Base-by-base conservation (phyloP, 1,140 invertebrate species). In the Leptinotarsa texana region DNA sequence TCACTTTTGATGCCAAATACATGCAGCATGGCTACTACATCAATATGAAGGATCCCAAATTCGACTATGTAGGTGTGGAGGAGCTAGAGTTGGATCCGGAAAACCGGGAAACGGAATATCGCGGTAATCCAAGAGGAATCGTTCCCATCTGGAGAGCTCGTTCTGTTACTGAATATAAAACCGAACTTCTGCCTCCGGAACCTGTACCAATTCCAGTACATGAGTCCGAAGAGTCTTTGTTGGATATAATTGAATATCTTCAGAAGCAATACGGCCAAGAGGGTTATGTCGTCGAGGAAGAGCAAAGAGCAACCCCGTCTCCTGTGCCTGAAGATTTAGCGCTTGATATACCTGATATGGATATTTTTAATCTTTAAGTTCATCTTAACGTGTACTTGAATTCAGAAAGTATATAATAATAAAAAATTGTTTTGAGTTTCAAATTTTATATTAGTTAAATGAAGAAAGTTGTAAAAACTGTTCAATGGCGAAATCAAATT, bases 11-110 rank as follows among this genome's bases (percentile, higher is more conserved):
- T 74, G 88, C 87, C 61, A 79, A 83, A 69, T 91, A 89, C 69
- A 91, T 93, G 88, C 88, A 91, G 72, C 89, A 92, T 76, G 92
- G 92, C 3, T 90, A 89, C 79, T 90, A 91, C 76, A 78, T 89
- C 66, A 87, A 89, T 8, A 85, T 88, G 72, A 84, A 86, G 77
- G 87, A 89, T 75, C 85, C 86, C 13, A 85, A 87, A 69, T 86
- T 85, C 73, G 88, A 87, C 21, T 89, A 89, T 80, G 85, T 87
- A 63, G 87, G 86, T 57, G 84, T 84, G 15, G 86, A 87, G 33
- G 83, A 87, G 21, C 70, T 82, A 15, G 85, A 85, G 74, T 81
- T 86, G 57, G 84, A 82, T 21, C 24, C 15, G 3, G 61, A 74
- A 69, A 13, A 22, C 5, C 70, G 74, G 42, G 76, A 77, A 73